phyloP scores from a whole-genome alignment of 2,113 vertebrate species.

The Takifugu flavidus region DNA sequence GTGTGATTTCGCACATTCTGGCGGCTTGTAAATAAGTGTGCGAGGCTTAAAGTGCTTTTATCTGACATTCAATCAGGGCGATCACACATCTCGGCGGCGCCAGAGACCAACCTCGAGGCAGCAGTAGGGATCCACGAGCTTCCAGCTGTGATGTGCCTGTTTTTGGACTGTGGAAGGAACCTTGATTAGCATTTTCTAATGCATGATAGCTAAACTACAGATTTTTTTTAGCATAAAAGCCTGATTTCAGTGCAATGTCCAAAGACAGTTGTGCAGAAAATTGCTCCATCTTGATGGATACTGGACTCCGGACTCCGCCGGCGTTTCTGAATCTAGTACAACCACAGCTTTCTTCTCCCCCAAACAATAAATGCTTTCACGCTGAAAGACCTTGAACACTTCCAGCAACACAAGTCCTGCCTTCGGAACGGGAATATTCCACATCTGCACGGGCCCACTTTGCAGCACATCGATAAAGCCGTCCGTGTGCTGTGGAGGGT shows the following conservation, averaged over 20 bases:
- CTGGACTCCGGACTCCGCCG: too few species aligned
- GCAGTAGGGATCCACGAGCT: too few species aligned
- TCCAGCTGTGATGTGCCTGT: too few species aligned
- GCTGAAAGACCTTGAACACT: constrained; percentile 35
- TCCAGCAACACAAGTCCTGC: constrained; percentile 21
- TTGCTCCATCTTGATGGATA: too few species aligned
- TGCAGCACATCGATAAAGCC: constrained; percentile 36
- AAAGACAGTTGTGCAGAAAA: too few species aligned
- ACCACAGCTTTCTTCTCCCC: constrained; percentile 22
- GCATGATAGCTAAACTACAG: too few species aligned
- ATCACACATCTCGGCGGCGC: too few species aligned
- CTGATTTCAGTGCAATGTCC: too few species aligned
- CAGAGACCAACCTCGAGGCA: too few species aligned
- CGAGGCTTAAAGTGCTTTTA: background rate
- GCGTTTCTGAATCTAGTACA: constrained; percentile 20
- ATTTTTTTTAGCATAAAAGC: background rate
- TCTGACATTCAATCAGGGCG: too few species aligned
- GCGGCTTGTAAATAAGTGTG: constrained; percentile 16
- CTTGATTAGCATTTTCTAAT: too few species aligned
- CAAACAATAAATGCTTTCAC: constrained; percentile 49
- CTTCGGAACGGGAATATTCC: constrained; percentile 35
- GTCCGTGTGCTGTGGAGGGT: constrained; percentile 19
- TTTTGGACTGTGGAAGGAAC: too few species aligned
- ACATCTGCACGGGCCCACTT: constrained; percentile 38
- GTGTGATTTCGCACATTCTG: constrained; percentile 22